Percentiles rank a stretch among this genome's conserved stretches.
Conservation (phyloP, 30 jellyfish, hydroid and myxozoan genomes). For the Euphysa ruthae region DNA sequence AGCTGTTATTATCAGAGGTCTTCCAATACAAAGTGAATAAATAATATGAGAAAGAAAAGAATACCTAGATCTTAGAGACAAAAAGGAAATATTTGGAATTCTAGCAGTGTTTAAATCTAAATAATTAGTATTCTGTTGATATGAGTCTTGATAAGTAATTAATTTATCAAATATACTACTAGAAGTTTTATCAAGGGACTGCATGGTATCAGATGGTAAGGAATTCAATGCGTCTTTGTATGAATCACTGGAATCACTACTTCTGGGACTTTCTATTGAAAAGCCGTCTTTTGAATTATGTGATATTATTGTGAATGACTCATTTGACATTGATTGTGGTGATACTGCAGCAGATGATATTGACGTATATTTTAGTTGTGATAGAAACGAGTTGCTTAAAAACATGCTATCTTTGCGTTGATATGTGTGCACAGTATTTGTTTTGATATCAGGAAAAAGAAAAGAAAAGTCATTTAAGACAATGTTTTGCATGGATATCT, state of each 20-base stretch:
- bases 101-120: no score
- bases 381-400: not conserved
- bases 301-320: not conserved
- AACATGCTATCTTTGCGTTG: not conserved
- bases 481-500: no score
- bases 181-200: no score
- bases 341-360: not conserved
- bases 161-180: not conserved
- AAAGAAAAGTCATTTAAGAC: not conserved
- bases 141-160: not conserved
- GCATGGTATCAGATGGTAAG: not conserved
- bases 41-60: constrained; percentile 60
- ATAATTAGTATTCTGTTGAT: not conserved
- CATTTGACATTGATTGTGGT: not conserved
- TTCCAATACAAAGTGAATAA: constrained; percentile 67
- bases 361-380: not conserved
- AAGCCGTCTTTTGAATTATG: not conserved
- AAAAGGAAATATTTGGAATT: constrained; percentile 13
- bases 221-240: constrained; percentile 5
- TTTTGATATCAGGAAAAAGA: not conserved
- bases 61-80: constrained; percentile 33
- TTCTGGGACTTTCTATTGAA: not conserved
- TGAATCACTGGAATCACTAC: constrained; percentile 5
- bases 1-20: constrained; percentile 65
- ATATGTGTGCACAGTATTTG: not conserved